phyloP scores from a whole-genome alignment of 1,140 invertebrate species.

The Gonioctena quinquepunctata region DNA sequence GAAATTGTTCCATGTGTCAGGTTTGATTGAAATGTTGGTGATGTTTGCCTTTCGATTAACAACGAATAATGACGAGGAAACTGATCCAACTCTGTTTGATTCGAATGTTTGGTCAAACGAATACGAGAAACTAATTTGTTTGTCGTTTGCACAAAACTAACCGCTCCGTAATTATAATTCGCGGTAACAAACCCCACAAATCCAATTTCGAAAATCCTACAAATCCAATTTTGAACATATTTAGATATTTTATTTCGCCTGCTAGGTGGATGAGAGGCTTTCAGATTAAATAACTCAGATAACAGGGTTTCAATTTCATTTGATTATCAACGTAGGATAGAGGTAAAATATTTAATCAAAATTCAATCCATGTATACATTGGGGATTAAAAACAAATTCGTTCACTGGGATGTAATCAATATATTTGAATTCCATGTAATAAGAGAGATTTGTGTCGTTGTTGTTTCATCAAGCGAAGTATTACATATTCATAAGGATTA shows the following conservation, averaged over 20 bases:
- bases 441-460: background rate
- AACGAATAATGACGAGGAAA: conserved; percentile 5
- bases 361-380: background rate
- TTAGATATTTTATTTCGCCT: background rate
- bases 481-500: too few relatives aligned
- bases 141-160: background rate
- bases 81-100: background rate
- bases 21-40: background rate
- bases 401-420: too few relatives aligned
- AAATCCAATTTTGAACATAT: background rate
- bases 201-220: background rate
- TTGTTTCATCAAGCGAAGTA: too few relatives aligned
- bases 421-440: background rate
- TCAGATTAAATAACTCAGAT: conserved; percentile 14
- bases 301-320: background rate
- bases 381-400: background rate
- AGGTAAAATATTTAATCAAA: background rate
- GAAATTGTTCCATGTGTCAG: background rate
- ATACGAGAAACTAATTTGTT: conserved; percentile 6
- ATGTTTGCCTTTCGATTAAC: background rate
- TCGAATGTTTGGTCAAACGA: background rate
- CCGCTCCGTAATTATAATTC: conserved; percentile 6
- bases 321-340: background rate
- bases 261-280: background rate
- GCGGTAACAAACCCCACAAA: background rate